Percentiles rank a stretch among this genome's conserved stretches.
These are phyloP conservation scores for Calliopsis andreniformis DNA, from an alignment of 1,140 invertebrate genomes.

Conservation along the genomic window DNA sequence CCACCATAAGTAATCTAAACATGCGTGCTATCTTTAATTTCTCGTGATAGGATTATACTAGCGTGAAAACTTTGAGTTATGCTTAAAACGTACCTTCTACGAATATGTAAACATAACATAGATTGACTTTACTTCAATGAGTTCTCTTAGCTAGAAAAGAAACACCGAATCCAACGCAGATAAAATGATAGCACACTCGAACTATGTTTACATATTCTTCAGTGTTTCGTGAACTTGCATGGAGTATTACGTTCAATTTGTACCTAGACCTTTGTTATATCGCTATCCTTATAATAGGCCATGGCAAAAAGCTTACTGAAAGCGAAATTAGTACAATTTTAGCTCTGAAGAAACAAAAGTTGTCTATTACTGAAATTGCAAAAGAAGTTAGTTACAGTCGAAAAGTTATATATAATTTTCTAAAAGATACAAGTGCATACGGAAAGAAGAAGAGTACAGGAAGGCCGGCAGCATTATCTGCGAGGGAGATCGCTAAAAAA, in stretches of 20 bases:
- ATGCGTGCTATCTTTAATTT: too few species aligned
- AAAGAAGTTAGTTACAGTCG: background rate
- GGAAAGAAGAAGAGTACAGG: background rate
- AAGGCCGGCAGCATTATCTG: too few species aligned
- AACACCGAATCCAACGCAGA: constrained; percentile 8
- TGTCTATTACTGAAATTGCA: constrained; percentile 4
- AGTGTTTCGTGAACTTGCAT: constrained; percentile 1
- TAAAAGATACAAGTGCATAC: constrained; percentile 5
- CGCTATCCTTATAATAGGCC: background rate
- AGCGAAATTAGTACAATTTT: constrained; percentile 1
- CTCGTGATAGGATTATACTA: background rate
- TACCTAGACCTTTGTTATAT: constrained; percentile 1
- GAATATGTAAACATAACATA: constrained; percentile 6
- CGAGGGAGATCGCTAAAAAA: background rate
- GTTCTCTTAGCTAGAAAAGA: background rate
- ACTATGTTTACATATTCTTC: constrained; percentile 6
- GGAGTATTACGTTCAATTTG: background rate
- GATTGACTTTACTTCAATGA: background rate
- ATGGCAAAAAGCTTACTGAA: too few species aligned
- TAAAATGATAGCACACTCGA: too few species aligned
- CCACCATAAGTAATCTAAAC: too few species aligned
- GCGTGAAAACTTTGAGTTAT: background rate
- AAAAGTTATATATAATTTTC: background rate
- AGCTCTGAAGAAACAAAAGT: constrained; percentile 1
- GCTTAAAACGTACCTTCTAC: too few species aligned